phyloP scores from a whole-genome alignment of 2,888 invertebrate species.

The Himalopsyche anomala region DNA sequence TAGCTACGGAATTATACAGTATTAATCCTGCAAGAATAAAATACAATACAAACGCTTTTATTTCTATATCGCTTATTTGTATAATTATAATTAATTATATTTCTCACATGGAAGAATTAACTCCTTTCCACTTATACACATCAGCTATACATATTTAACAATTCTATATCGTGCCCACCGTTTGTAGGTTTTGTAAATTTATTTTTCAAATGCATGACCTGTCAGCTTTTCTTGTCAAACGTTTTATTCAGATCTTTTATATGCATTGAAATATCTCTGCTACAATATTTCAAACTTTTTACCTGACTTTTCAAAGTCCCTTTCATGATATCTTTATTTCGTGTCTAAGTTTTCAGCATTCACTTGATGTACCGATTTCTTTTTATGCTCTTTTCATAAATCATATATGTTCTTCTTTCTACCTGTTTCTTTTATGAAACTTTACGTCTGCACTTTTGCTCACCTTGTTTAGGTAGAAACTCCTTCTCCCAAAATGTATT shows the following conservation, averaged over 20 bases:
- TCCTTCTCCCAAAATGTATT: background rate
- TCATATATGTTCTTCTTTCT: conserved; percentile 16
- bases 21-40: no score
- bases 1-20: no score
- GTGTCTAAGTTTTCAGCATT: conserved; percentile 27
- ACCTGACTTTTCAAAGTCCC: conserved; percentile 34
- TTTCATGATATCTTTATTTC: conserved; percentile 42
- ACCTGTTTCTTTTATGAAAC: conserved; percentile 31
- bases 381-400: conserved; percentile 37
- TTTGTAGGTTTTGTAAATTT: no score
- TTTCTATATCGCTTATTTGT: no score
- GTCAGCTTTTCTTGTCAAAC: background rate
- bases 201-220: background rate
- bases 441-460: conserved; percentile 38
- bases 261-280: background rate
- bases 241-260: background rate
- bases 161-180: no score
- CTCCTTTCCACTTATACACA: no score
- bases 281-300: conserved; percentile 40
- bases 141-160: no score
- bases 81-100: no score
- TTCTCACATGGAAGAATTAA: no score
- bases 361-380: conserved; percentile 38
- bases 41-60: no score
- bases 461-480: conserved; percentile 14